Evolutionary conservation across 2,797 vertebrate genomes (phyloP), one percentile per base, ranked within the genome.

Genomic region (Potorous gilbertii): DNA sequence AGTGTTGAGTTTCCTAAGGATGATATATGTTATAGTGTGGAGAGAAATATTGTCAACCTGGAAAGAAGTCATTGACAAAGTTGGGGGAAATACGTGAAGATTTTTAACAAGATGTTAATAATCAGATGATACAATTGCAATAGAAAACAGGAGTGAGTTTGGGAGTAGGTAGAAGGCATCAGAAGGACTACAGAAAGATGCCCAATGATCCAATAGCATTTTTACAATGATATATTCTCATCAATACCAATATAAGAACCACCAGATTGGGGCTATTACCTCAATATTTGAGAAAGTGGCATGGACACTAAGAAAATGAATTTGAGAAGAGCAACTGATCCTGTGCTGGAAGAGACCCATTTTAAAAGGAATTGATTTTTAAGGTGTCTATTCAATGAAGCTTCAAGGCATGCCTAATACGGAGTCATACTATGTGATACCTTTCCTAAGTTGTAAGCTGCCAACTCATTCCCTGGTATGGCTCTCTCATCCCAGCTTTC

Each of bases 11-110:
- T 66, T 66, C 5, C 34, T 16, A 5, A 66, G 34, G 31, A n/a
- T 5, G 4, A n/a, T 18, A 5, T 14, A n/a, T 34, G 5, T 5
- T n/a, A n/a, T 16, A 4, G 4, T 66, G 16, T 66, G 1, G 1
- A 66, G 62, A 66, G 9, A 14, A n/a, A 4, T n/a, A 66, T 16
- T n/a, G 13, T 66, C 29, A 16, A 18, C 13, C 5, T 66, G 14
- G 34, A n/a, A 66, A n/a, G 31, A 66, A n/a, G 34, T n/a, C 62
- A 66, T 66, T 34, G 62, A n/a, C 62, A n/a, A n/a, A 66, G 4
- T 16, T 66, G 62, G 34, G 31, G n/a, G 34, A 66, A n/a, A n/a
- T n/a, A n/a, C 18, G 10, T 66, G 34, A 66, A 66, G 13, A n/a
- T n/a, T 66, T 34, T 66, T 66, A 66, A 66, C 5, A n/a, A 66